Percentiles rank a stretch among this genome's conserved stretches.
These are phyloP conservation scores for Saturnia japonica DNA, from an alignment of 2,888 invertebrate species.

Conservation along the genomic window DNA sequence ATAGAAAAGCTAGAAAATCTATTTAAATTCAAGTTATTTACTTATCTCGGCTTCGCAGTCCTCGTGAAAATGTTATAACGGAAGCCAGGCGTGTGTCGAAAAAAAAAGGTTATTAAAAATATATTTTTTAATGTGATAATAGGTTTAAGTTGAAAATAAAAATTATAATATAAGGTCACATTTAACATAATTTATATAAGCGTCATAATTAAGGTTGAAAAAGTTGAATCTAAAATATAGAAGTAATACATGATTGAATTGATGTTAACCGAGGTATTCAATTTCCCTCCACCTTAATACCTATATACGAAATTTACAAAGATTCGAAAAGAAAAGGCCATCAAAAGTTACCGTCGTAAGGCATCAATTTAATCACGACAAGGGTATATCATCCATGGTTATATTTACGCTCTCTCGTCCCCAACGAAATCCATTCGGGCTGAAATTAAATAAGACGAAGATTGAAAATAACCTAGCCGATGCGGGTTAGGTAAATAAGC, in stretches of 20 bases:
- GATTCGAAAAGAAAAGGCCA: conserved; percentile 37
- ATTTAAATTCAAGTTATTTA: background rate
- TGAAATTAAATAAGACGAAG: conserved; percentile 48
- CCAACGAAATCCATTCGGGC: conserved; percentile 40
- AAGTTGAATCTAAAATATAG: background rate
- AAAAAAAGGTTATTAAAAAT: background rate
- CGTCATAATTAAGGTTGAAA: background rate
- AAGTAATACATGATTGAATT: background rate
- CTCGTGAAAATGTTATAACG: background rate
- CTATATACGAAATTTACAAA: conserved; percentile 34
- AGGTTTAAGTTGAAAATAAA: background rate
- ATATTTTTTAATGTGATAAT: background rate
- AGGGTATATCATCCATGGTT: conserved; percentile 23
- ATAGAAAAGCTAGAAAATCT: background rate
- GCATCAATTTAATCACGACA: conserved; percentile 43
- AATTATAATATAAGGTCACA: too few relatives aligned
- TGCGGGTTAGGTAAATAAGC: conserved; percentile 41
- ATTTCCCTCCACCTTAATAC: conserved; percentile 30
- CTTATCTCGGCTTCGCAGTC: conserved; percentile 2
- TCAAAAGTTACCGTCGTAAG: conserved; percentile 37
- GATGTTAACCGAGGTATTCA: conserved; percentile 12
- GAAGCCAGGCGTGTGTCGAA: background rate
- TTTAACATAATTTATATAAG: background rate
- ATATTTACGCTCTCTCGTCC: conserved; percentile 43
- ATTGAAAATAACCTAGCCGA: conserved; percentile 51